phyloP scores from a whole-genome alignment of 2,797 vertebrate species.

The Chrysocyon brachyurus region DNA sequence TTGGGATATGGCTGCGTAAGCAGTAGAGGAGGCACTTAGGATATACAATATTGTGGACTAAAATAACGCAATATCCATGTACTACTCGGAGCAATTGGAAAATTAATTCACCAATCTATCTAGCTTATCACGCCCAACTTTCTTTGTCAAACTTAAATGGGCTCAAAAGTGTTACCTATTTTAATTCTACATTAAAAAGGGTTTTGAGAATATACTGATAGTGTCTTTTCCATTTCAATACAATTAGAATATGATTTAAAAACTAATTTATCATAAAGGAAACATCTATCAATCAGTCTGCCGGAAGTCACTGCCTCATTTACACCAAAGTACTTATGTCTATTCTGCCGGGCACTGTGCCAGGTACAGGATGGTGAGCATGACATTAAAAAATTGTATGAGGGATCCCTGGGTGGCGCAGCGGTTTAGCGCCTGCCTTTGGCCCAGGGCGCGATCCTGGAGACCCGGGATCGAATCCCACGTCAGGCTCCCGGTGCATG shows the following conservation, averaged over 20 bases:
- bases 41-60: not conserved
- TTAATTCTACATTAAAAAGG: conserved; percentile 8
- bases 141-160: not conserved
- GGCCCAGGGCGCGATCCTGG: too few relatives aligned
- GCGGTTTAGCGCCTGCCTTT: too few relatives aligned
- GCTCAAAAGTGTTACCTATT: not conserved
- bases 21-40: not conserved
- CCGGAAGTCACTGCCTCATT: not conserved
- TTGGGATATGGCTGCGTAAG: not conserved
- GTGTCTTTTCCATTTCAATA: not conserved
- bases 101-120: not conserved
- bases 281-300: not conserved
- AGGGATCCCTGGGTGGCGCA: too few relatives aligned
- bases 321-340: not conserved
- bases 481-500: too few relatives aligned
- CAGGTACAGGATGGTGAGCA: not conserved
- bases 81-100: not conserved
- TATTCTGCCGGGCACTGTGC: not conserved
- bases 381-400: not conserved
- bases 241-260: not conserved
- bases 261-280: not conserved
- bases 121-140: not conserved
- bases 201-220: not conserved
- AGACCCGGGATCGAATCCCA: too few relatives aligned
- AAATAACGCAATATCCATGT: not conserved